Evolutionary conservation across 2,888 invertebrate species (phyloP), one percentile per base, ranked within the genome.

Genomic region (Pyralis farinalis): DNA sequence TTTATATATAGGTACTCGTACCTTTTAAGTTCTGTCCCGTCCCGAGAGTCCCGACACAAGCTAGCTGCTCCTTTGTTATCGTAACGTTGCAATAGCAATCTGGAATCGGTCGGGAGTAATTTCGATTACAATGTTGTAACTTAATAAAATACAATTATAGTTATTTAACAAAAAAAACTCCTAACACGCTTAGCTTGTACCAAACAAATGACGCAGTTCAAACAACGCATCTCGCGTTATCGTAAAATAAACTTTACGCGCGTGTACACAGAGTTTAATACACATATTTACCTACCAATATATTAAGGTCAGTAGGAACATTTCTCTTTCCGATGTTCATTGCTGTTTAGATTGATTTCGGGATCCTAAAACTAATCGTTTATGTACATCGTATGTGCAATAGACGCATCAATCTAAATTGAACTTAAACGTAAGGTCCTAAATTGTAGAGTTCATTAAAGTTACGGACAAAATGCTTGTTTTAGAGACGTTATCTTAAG

Each of bases 271-370:
- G 46, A 42, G 49, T 46, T 34, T 35, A 42, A 41, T 44, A 27
- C 40, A 41, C 44, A 36, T 43, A 45, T 40, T 8, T 28, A 12
- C 25, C 1, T 25, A 11, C 37, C 16, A 11, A 36, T 12, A 41
- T 41, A 44, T 52, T 46, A 47, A 43, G 52, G 46, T 43, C 43
- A 40, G 42, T 37, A 29, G 36, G 40, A 37, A 25, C 43, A 42
- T 52, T 47, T 46, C 49, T 51, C 44, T 47, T 45, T 41, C 16
- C 36, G 29, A 41, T 21, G 47, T 51, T 46, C 49, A 51, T 49
- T 49, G 44, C 47, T 42, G 44, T 45, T 45, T 36, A 42, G 44
- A 43, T 44, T 43, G 46, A 43, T 48, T 37, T 43, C 41, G 34
- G 39, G 38, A 39, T 28, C 36, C 37, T 33, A 33, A 40, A 37